Percentiles rank a stretch among this genome's conserved stretches.
phyloP scores from a whole-genome alignment of 2,888 invertebrate genomes.

The Arctia plantaginis region DNA sequence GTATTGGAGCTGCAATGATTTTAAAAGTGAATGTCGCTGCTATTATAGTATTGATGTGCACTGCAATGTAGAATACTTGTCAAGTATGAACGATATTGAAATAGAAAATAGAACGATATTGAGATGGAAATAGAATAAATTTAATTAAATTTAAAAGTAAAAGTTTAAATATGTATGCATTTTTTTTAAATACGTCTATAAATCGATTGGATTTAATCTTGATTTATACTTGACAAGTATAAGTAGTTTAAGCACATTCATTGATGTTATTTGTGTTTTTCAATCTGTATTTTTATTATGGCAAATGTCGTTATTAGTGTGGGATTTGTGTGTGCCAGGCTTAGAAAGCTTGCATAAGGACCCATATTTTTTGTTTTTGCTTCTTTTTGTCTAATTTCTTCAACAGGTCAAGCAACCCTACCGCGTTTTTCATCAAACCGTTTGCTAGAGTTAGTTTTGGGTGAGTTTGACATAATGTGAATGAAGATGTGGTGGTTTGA shows the following conservation, averaged over 20 bases:
- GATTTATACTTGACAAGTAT: constrained; percentile 56
- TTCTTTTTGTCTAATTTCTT: constrained; percentile 88
- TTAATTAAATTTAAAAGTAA: neutral
- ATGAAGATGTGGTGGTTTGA: constrained; percentile 83
- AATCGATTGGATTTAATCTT: neutral
- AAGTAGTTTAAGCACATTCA: constrained; percentile 51
- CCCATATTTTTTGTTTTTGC: constrained; percentile 76
- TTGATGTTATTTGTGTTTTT: constrained; percentile 52
- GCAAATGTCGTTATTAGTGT: constrained; percentile 64
- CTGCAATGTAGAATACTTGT: constrained; percentile 63
- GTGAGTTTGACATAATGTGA: constrained; percentile 88
- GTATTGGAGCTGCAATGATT: constrained; percentile 58
- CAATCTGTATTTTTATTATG: constrained; percentile 55
- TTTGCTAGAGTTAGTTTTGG: constrained; percentile 90
- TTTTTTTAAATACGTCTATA: neutral
- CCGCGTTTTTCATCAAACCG: constrained; percentile 90
- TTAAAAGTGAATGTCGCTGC: constrained; percentile 68
- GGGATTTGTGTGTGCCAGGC: constrained; percentile 74
- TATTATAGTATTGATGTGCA: constrained; percentile 61
- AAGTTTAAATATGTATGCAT: neutral
- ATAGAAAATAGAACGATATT: neutral
- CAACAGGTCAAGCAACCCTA: constrained; percentile 90
- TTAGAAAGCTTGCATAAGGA: constrained; percentile 76
- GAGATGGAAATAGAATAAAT: too few species aligned
- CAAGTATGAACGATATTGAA: constrained; percentile 54